These are phyloP conservation scores for Apamea epomidion DNA, from an alignment of 2,888 invertebrate species.

Conservation along the genomic window DNA sequence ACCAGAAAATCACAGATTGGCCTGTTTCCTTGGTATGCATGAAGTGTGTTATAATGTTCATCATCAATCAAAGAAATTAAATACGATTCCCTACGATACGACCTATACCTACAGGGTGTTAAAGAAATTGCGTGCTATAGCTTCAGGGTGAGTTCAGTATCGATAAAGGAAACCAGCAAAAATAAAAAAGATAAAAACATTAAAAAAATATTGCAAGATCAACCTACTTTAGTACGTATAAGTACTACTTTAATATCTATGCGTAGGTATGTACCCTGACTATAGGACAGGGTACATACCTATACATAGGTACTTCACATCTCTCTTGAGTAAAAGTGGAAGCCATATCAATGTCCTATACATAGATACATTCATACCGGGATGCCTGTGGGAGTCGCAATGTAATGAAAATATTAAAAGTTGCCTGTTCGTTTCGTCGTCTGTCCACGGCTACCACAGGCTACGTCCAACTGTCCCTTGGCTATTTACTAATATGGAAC, in stretches of 20 bases:
- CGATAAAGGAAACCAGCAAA: too few species aligned
- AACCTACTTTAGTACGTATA: too few species aligned
- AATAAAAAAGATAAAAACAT: too few species aligned
- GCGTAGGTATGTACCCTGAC: too few species aligned
- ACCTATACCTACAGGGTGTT: too few species aligned
- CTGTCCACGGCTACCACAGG: slow-evolving; percentile 54
- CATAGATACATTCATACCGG: slow-evolving; percentile 17
- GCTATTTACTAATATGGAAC: slow-evolving; percentile 68
- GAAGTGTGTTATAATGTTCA: not conserved
- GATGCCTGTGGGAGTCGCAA: slow-evolving; percentile 66
- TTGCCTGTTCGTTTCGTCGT: slow-evolving; percentile 62
- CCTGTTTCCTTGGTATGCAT: not conserved
- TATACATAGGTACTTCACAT: not conserved
- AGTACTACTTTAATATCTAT: too few species aligned
- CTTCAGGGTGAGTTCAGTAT: too few species aligned
- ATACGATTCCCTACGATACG: too few species aligned
- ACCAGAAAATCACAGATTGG: not conserved
- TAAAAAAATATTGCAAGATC: too few species aligned
- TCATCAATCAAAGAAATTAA: not conserved
- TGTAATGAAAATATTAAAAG: slow-evolving; percentile 81
- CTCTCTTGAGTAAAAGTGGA: slow-evolving; percentile 16
- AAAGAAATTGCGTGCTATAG: too few species aligned
- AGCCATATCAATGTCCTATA: slow-evolving; percentile 30
- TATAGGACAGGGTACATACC: too few species aligned
- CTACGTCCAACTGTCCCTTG: slow-evolving; percentile 72